These are phyloP conservation scores for Nycticryphes semicollaris DNA, from an alignment of 2,113 vertebrate genomes.

Conservation along the genomic window DNA sequence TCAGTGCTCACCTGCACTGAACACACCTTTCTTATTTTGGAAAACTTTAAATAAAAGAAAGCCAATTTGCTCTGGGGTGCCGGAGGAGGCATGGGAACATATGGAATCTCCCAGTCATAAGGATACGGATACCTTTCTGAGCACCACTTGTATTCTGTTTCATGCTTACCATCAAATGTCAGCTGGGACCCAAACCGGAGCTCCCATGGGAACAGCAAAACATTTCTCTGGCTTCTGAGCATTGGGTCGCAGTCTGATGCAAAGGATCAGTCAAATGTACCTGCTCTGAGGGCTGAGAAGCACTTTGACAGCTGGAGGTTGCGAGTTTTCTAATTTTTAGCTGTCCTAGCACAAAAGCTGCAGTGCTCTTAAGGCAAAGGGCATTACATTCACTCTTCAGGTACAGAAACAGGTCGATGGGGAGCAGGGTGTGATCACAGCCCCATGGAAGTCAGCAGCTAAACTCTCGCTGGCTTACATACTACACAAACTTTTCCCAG, in stretches of 20 bases:
- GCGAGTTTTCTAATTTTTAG: neutral
- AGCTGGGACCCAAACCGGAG: neutral
- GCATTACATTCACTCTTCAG: too few relatives aligned
- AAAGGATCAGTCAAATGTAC: neutral
- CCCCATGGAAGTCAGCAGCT: neutral
- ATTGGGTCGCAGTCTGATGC: neutral
- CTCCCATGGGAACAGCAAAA: neutral
- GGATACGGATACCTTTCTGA: neutral
- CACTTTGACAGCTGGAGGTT: neutral
- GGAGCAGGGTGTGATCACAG: neutral
- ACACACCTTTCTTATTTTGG: neutral
- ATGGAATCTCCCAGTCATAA: neutral
- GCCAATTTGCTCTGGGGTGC: neutral
- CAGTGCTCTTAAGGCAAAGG: neutral
- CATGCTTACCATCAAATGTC: neutral
- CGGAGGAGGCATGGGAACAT: neutral
- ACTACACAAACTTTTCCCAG: neutral
- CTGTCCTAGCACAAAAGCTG: neutral
- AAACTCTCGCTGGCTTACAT: neutral
- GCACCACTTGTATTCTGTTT: neutral
- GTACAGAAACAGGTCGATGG: rapidly evolving
- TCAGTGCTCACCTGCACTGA: neutral
- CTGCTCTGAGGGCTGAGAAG: neutral
- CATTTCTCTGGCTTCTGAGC: neutral
- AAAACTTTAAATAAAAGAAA: neutral